Conservation (phyloP, 2,113 vertebrate species). For the Oophaga pumilio region DNA sequence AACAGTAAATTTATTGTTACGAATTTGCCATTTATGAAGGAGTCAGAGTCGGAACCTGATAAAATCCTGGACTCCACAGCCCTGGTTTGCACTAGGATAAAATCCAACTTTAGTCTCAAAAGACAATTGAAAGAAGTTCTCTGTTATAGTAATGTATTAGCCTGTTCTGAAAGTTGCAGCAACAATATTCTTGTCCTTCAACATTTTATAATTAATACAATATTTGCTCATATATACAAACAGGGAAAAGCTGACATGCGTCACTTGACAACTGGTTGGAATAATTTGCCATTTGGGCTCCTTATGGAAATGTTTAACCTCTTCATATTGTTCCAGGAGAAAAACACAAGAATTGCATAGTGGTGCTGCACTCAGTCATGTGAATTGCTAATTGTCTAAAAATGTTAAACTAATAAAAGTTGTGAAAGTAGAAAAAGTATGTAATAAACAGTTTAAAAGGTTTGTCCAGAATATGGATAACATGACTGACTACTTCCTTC, state of each 20-base stretch:
- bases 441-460: too few species aligned
- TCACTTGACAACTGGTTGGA: conserved; percentile 51
- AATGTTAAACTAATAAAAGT: neutral
- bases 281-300: conserved; percentile 53
- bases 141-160: too few species aligned
- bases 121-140: too few species aligned
- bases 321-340: conserved; percentile 12
- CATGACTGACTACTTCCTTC: too few species aligned
- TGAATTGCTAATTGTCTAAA: neutral
- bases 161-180: neutral
- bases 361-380: neutral
- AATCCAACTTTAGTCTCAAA: too few species aligned
- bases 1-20: too few species aligned
- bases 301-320: conserved; percentile 25
- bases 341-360: neutral
- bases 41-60: too few species aligned
- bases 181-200: neutral
- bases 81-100: too few species aligned
- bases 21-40: too few species aligned
- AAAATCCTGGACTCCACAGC: too few species aligned
- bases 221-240: neutral
- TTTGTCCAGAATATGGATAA: too few species aligned
- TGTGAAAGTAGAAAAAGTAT: too few species aligned
- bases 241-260: conserved; percentile 11
- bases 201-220: neutral